Base-by-base conservation (phyloP, 2,888 invertebrate genomes). In the Graphium colonna region DNA sequence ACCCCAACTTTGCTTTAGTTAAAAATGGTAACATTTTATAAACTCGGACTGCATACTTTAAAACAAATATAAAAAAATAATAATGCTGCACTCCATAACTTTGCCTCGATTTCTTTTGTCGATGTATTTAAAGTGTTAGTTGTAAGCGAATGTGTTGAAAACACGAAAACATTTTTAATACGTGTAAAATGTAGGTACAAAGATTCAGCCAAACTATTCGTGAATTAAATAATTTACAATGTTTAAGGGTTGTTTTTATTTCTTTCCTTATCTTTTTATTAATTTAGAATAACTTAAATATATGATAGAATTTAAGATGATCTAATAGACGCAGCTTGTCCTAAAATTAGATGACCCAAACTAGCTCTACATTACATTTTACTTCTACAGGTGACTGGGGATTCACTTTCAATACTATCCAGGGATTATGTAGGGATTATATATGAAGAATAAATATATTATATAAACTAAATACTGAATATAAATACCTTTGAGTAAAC, bases 151-250 rank as follows among this genome's bases (percentile, higher is more conserved):
- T 51, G 55, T 61, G 57, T 63, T 51, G 26, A 59, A 55, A 60
- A 59, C 51, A 60, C 54, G 59, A 18, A 55, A 56, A 60, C 57
- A 61, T 62, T 63, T 7, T 7, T 60, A 65, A 60, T 68, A 60
- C 62, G 62, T 60, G 52, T 55, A 56, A 43, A 39, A 64, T 46
- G 60, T 74, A 72, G 68, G 72, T 79, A 79, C 77, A 78, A 79
- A 76, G 64, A 75, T 63, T 61, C 75, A 79, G 79, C 76, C 76
- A 77, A 80, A 80, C 69, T 69, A 68, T 71, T 67, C 64, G 68
- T 65, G 61, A 60, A 74, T 75, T 72, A 73, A 75, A 77, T 68
- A 62, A 65, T 71, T 69, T 69, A 67, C 53, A 63, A 52, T 66
- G 55, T 69, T 62, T 49, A 52, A 53, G 59, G 50, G 54, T 57